Percentiles rank a stretch among this genome's conserved stretches.
phyloP scores from a whole-genome alignment of 2,888 invertebrate genomes.

The Apomyelois bistriatella region DNA sequence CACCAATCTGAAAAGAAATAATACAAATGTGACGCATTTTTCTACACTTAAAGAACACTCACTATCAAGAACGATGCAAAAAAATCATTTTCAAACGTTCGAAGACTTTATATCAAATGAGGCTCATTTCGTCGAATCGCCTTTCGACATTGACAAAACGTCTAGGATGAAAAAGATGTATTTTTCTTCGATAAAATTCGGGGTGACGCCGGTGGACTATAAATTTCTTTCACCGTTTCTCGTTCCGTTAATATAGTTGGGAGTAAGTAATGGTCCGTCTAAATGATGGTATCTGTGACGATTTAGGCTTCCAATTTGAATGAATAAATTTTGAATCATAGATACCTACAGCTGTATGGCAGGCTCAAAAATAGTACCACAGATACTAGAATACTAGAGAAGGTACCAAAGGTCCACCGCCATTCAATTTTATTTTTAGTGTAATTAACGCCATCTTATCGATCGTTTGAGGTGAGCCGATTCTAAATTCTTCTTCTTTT shows the following conservation, averaged over 20 bases:
- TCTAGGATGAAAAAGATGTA: slow-evolving; percentile 67
- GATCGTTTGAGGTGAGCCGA: too few relatives aligned
- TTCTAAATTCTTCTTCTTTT: too few relatives aligned
- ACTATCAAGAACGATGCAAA: slow-evolving; percentile 14
- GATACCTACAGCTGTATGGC: too few relatives aligned
- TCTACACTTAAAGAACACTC: background rate
- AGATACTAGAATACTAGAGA: too few relatives aligned
- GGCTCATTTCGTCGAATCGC: slow-evolving; percentile 60
- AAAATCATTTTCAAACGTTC: slow-evolving; percentile 39
- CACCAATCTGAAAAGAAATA: background rate
- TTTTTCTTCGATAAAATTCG: slow-evolving; percentile 70
- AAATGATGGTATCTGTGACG: slow-evolving; percentile 17
- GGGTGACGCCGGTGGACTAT: slow-evolving; percentile 39
- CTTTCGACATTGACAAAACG: slow-evolving; percentile 69
- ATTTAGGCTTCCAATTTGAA: background rate
- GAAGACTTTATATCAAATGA: slow-evolving; percentile 64
- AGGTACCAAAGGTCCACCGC: too few relatives aligned
- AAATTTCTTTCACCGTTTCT: slow-evolving; percentile 30
- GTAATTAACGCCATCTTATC: too few relatives aligned
- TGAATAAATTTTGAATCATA: background rate
- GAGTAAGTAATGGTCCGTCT: slow-evolving; percentile 18
- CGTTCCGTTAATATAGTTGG: slow-evolving; percentile 22
- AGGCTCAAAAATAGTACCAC: too few relatives aligned
- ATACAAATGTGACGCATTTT: background rate
- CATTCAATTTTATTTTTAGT: too few relatives aligned